A percentile compares a stretch with the other conserved stretches of the same genome.
phyloP scores from a whole-genome alignment of 2,888 invertebrate genomes.

The Sarcophaga carnaria region DNA sequence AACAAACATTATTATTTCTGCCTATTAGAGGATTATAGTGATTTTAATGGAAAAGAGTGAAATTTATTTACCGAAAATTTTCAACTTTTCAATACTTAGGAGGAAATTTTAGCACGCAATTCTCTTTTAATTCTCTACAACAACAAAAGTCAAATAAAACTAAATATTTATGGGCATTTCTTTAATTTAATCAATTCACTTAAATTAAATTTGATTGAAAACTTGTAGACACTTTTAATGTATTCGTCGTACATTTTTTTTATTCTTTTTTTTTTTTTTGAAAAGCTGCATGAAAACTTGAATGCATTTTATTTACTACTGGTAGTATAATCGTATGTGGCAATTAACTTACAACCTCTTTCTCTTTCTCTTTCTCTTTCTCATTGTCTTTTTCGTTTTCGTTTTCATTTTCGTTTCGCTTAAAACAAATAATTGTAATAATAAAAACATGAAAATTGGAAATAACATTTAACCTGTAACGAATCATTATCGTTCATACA shows the following conservation, averaged over 20 bases:
- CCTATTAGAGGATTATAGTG: background rate
- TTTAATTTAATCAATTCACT: slow-evolving; percentile 7
- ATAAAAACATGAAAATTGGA: slow-evolving; percentile 63
- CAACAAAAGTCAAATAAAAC: background rate
- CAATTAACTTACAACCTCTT: slow-evolving; percentile 65
- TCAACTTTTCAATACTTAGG: slow-evolving; percentile 4
- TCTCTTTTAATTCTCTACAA: background rate
- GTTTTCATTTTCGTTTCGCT: no score
- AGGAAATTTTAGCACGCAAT: slow-evolving; percentile 51
- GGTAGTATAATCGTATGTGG: slow-evolving; percentile 33
- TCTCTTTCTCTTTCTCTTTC: slow-evolving; percentile 29
- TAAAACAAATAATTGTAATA: slow-evolving; percentile 66
- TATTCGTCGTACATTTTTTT: background rate
- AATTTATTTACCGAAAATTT: slow-evolving; percentile 16
- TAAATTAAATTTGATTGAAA: slow-evolving; percentile 61
- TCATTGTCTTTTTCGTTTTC: slow-evolving; percentile 46
- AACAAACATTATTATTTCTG: background rate
- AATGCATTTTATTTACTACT: slow-evolving; percentile 14
- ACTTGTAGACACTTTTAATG: slow-evolving; percentile 9
- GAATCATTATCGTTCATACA: slow-evolving; percentile 49
- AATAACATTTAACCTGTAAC: slow-evolving; percentile 67
- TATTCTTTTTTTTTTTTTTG: no score
- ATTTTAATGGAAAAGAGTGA: background rate
- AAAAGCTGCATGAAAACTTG: background rate
- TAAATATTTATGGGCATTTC: background rate